Base-by-base conservation (phyloP, 2,888 invertebrate species). In the Microctonus hyperodae region DNA sequence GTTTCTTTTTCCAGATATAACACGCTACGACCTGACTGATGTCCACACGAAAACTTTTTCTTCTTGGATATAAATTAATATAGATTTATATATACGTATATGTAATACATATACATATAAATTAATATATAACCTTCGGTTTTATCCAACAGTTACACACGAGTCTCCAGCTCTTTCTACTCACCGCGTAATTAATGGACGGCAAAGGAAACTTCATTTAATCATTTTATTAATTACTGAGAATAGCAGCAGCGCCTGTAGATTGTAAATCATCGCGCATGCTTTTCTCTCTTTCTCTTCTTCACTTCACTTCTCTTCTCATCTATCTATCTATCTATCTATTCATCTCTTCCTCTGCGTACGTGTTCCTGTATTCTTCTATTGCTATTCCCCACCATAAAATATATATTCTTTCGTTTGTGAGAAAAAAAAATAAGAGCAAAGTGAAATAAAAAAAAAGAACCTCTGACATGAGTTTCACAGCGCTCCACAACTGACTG, bases 141-240 rank as follows among this genome's bases (percentile, higher is more conserved):
- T 35, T 57, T 28, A 50, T 53, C 48, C 40, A 22, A 44, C 57
- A 16, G 48, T 56, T 61, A 44, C 22, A 60, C 44, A 25, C 48
- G 58, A 53, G 56, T 61, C 61, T 62, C 31, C 23, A 53, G 51
- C 56, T 64, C 20, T 50, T 63, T 51, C 22, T 11, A 16, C 51
- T 40, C 28, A 58, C 63, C 9, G 25, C 59, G 72, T 77, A 75
- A 78, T 78, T 78, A 78, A 77, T 76, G 74, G 71, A 67, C 53
- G 69, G 67, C 65, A 70, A 71, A 70, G 74, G 73, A 71, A 68
- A 71, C 71, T 72, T 72, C 76, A 72, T 73, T 77, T 75, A 75
- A 75, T 74, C 76, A 75, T 78, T 78, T 78, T 78, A 79, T 77
- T 79, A 78, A 78, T 79, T 74, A 75, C 72, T 67, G 62, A 70